These are phyloP conservation scores for Prenolepis imparis DNA, from an alignment of 2,888 invertebrate genomes.

Conservation along the genomic window DNA sequence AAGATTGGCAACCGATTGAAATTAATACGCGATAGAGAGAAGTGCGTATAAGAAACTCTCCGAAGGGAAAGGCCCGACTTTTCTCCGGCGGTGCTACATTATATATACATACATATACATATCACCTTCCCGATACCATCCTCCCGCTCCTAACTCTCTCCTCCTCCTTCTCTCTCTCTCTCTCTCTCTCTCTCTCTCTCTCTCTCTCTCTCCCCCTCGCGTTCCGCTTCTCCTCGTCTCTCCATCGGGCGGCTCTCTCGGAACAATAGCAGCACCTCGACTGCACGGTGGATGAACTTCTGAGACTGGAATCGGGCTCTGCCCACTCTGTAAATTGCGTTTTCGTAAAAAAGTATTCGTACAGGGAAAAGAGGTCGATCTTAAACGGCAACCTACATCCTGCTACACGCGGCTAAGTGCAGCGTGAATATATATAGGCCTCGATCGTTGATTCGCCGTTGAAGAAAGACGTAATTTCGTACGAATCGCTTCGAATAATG, in stretches of 20 bases:
- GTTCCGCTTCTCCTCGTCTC: conserved; percentile 62
- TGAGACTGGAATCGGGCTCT: conserved; percentile 77
- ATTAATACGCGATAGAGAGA: conserved; percentile 65
- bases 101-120: conserved; percentile 33
- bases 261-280: conserved; percentile 76
- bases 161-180: conserved; percentile 47
- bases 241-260: conserved; percentile 67
- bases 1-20: conserved; percentile 70
- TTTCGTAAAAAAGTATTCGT: conserved; percentile 74
- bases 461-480: conserved; percentile 20
- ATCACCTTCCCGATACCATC: conserved; percentile 69
- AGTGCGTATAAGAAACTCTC: conserved; percentile 71
- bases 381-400: conserved; percentile 76
- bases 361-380: conserved; percentile 76
- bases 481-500: not conserved
- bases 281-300: conserved; percentile 78
- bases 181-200: conserved; percentile 27
- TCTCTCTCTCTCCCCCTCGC: conserved; percentile 45
- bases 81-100: conserved; percentile 54
- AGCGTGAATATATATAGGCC: conserved; percentile 65
- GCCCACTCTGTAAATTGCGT: conserved; percentile 77
- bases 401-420: conserved; percentile 60
- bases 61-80: conserved; percentile 73
- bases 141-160: conserved; percentile 50
- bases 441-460: conserved; percentile 47